phyloP scores from a whole-genome alignment of 2,888 invertebrate species.

The Operophtera brumata region DNA sequence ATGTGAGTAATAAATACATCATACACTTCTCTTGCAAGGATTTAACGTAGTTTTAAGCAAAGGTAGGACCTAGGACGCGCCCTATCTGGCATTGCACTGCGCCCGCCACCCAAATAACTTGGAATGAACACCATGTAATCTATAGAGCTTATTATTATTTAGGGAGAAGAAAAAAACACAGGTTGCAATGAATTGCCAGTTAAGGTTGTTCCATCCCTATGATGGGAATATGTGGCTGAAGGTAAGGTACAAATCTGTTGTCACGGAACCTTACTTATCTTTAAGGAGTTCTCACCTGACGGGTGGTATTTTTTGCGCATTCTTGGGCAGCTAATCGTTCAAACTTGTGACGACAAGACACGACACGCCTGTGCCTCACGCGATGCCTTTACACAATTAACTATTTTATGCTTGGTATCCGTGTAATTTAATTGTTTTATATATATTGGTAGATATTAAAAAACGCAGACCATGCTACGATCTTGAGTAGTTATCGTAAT shows the following conservation, averaged over 20 bases:
- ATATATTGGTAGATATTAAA: conserved; percentile 2
- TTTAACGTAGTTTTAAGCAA: too few species aligned
- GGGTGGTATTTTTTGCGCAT: conserved; percentile 45
- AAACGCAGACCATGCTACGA: neutral
- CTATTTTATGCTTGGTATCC: conserved; percentile 34
- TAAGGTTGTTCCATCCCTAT: neutral
- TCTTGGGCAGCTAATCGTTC: conserved; percentile 52
- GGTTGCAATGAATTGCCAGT: too few species aligned
- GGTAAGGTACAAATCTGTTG: neutral
- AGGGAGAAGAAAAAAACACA: too few species aligned
- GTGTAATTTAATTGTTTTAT: conserved; percentile 38
- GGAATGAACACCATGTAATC: too few species aligned
- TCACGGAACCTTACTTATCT: conserved; percentile 1
- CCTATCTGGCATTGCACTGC: too few species aligned
- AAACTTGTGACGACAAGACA: conserved; percentile 67
- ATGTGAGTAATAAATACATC: too few species aligned
- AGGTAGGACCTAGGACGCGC: too few species aligned
- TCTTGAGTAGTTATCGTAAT: neutral
- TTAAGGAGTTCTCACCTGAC: conserved; percentile 8
- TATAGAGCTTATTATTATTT: too few species aligned
- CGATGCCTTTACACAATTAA: conserved; percentile 34
- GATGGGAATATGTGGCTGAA: neutral
- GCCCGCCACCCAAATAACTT: too few species aligned
- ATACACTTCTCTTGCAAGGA: too few species aligned
- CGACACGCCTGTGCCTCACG: conserved; percentile 52